Evolutionary conservation across 2,797 vertebrate genomes (phyloP).

Genomic region (Sciaenops ocellatus): DNA sequence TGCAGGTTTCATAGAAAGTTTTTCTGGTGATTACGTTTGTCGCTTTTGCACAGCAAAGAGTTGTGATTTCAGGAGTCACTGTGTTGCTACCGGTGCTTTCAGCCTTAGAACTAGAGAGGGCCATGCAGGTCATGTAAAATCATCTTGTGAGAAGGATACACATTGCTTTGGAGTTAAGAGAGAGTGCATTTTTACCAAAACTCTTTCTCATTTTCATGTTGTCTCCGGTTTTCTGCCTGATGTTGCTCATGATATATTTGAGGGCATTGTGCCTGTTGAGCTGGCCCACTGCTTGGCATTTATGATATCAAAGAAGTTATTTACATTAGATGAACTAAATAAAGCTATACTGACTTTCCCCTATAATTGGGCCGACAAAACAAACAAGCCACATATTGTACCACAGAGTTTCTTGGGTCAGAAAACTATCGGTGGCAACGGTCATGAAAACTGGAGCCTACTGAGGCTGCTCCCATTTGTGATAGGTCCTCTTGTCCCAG

Average conservation of each 20-base stretch:
- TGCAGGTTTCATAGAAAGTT: conserved; percentile 29
- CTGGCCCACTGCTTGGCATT: conserved; percentile 16
- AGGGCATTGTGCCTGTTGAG: background rate
- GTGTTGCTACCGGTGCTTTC: conserved; percentile 31
- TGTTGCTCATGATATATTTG: conserved; percentile 32
- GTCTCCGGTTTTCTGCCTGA: conserved; percentile 33
- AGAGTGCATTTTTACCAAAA: conserved; percentile 8
- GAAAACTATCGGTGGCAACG: conserved; percentile 27
- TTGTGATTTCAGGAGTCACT: background rate
- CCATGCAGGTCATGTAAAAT: conserved; percentile 17
- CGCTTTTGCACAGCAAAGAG: conserved; percentile 31
- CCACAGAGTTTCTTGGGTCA: background rate
- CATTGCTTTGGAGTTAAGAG: conserved; percentile 35
- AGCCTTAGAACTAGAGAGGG: conserved; percentile 21
- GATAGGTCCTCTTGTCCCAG: conserved; percentile 19
- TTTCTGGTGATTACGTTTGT: conserved; percentile 14
- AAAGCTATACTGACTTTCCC: conserved; percentile 11
- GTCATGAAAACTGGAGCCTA: conserved; percentile 36
- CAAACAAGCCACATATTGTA: conserved; percentile 22
- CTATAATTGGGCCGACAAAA: conserved; percentile 24
- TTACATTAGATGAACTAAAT: conserved; percentile 31
- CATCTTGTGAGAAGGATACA: background rate
- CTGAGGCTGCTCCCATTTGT: conserved; percentile 36
- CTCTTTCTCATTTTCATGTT: conserved; percentile 36
- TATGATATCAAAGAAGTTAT: conserved; percentile 27